Evolutionary conservation across 2,797 vertebrate species (phyloP).

Genomic region (Triplophysa bombifrons): DNA sequence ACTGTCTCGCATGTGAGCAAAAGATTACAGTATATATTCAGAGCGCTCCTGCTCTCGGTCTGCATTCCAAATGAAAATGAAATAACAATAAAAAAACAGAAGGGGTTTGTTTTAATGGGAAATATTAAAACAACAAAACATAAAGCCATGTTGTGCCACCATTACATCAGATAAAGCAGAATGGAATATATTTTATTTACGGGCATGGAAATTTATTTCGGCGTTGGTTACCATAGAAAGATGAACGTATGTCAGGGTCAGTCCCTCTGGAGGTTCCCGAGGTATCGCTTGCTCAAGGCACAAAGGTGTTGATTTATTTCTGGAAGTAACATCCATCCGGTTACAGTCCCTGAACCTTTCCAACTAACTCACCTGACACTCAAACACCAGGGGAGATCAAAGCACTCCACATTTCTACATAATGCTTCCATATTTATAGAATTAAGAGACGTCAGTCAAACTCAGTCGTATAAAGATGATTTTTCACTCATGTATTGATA

Average conservation of each 20-base stretch:
- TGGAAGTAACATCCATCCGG: background rate
- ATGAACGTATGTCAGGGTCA: background rate
- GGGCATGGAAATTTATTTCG: background rate
- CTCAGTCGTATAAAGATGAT: background rate
- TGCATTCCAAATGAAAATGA: background rate
- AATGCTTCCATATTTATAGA: background rate
- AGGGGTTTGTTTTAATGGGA: background rate
- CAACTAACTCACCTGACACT: background rate
- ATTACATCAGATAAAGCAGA: too few species aligned
- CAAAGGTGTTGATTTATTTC: background rate
- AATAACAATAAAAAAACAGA: background rate
- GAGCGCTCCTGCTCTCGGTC: background rate
- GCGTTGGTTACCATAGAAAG: background rate
- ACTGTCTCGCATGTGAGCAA: constrained; percentile 18
- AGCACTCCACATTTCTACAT: background rate
- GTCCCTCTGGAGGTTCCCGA: background rate
- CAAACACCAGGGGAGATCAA: background rate
- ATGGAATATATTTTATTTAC: background rate
- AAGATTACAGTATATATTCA: constrained; percentile 23
- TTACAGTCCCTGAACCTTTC: background rate
- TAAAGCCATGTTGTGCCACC: background rate
- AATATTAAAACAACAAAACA: background rate
- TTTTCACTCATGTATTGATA: background rate
- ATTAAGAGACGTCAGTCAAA: too few species aligned
- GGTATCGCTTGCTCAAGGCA: background rate